These are phyloP conservation scores for Apostichopus californicus DNA, from an alignment of 35 echinoderm and acorn worm genomes.

Conservation along the genomic window DNA sequence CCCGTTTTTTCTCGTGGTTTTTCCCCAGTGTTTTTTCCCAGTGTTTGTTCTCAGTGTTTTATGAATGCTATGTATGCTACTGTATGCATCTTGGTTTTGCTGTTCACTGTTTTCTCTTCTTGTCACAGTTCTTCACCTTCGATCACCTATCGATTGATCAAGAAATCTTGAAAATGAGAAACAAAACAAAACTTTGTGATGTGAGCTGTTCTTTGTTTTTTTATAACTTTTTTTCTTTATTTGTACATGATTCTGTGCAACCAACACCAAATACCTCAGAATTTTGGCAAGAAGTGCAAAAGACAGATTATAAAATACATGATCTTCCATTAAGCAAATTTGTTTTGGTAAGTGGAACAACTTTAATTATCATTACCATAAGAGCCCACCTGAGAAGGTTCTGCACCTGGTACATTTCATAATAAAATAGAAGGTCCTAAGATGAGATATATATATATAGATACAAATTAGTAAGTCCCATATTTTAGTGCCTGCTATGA, in stretches of 20 bases:
- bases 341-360: background rate
- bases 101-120: too few relatives aligned
- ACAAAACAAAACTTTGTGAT: background rate
- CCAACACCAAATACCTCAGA: background rate
- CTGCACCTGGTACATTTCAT: background rate
- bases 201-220: background rate
- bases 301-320: background rate
- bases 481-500: too few relatives aligned
- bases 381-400: background rate
- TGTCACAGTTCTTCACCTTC: too few relatives aligned
- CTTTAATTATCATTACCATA: background rate
- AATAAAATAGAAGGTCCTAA: too few relatives aligned
- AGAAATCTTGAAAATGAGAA: background rate
- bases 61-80: too few relatives aligned
- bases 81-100: too few relatives aligned
- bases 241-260: slow-evolving; percentile 9
- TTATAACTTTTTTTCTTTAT: background rate
- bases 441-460: too few relatives aligned
- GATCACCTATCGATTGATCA: too few relatives aligned
- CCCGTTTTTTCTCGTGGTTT: too few relatives aligned
- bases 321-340: background rate
- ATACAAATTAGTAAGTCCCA: too few relatives aligned
- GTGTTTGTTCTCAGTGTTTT: too few relatives aligned
- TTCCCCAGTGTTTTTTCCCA: too few relatives aligned
- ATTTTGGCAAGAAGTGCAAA: slow-evolving; percentile 31